phyloP scores from a whole-genome alignment of 1,140 invertebrate species.

The Eulimnadia texana region DNA sequence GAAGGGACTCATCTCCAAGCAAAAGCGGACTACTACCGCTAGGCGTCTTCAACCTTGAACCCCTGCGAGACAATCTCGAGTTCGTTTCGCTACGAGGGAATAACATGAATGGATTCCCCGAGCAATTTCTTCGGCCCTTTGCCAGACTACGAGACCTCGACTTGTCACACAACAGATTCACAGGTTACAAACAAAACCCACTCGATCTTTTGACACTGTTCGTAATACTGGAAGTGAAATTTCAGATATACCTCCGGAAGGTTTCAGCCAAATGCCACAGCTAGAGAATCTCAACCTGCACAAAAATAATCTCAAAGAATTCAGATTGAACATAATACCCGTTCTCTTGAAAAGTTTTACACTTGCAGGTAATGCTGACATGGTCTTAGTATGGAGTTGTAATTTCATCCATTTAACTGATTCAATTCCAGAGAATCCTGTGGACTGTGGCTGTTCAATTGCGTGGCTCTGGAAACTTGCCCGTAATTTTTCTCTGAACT shows the following conservation, averaged over 20 bases:
- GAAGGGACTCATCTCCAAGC: neutral
- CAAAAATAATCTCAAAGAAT: slow-evolving; percentile 24
- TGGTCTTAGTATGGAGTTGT: neutral
- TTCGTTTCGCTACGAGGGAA: slow-evolving; percentile 17
- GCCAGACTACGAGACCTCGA: slow-evolving; percentile 16
- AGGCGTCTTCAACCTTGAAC: slow-evolving; percentile 17
- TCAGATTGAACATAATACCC: neutral
- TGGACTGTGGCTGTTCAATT: slow-evolving; percentile 19
- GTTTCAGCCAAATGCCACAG: slow-evolving; percentile 18
- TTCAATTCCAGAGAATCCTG: slow-evolving; percentile 20
- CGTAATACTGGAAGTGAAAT: too few species aligned
- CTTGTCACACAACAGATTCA: slow-evolving; percentile 10
- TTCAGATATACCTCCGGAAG: slow-evolving; percentile 17
- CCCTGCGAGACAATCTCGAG: slow-evolving; percentile 17
- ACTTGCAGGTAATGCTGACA: neutral
- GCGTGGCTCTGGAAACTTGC: slow-evolving; percentile 20
- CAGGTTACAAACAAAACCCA: neutral
- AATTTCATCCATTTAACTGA: neutral
- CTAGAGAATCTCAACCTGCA: slow-evolving; percentile 26
- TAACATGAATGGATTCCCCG: slow-evolving; percentile 16
- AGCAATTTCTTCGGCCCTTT: slow-evolving; percentile 17
- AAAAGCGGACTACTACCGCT: slow-evolving; percentile 6
- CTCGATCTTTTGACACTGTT: neutral
- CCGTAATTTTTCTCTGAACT: neutral
- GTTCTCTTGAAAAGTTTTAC: neutral